phyloP scores from a whole-genome alignment of 2,113 vertebrate genomes.

The Myocastor coypus region DNA sequence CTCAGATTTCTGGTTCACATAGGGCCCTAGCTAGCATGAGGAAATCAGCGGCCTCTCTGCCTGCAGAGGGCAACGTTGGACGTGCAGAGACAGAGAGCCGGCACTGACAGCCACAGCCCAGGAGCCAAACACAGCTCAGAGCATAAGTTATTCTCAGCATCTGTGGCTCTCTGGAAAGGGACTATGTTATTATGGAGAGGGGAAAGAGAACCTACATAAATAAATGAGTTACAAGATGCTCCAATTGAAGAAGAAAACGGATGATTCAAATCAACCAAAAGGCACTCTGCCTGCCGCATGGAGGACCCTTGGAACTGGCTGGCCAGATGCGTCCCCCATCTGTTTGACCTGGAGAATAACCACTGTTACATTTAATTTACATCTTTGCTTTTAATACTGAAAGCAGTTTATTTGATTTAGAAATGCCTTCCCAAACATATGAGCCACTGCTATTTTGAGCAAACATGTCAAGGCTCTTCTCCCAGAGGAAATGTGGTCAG shows the following conservation, averaged over 20 bases:
- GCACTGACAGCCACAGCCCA: not conserved
- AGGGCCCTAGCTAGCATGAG: not conserved
- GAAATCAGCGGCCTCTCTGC: conserved; percentile 25
- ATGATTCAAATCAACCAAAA: not conserved
- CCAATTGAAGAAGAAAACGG: conserved; percentile 18
- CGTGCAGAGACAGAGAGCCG: not conserved
- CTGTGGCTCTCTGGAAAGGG: not conserved
- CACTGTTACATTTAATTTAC: conserved; percentile 43
- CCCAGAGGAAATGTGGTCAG: conserved; percentile 57
- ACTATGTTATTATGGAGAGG: conserved; percentile 12
- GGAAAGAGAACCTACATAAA: conserved; percentile 20
- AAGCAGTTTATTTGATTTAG: conserved; percentile 60
- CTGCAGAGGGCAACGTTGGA: conserved; percentile 72
- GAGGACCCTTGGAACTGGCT: not conserved
- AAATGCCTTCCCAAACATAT: conserved; percentile 53
- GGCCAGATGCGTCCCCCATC: not conserved
- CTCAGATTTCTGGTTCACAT: not conserved
- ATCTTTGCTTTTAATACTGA: conserved; percentile 7
- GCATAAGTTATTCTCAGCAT: not conserved
- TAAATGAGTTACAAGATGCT: not conserved
- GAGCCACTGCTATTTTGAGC: conserved; percentile 61
- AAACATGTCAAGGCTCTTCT: conserved; percentile 45
- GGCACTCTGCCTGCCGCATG: not conserved
- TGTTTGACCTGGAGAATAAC: conserved; percentile 12
- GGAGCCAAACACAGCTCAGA: not conserved